Conservation (phyloP, 2,797 vertebrate genomes). For the Amblyopsis hoosieri region DNA sequence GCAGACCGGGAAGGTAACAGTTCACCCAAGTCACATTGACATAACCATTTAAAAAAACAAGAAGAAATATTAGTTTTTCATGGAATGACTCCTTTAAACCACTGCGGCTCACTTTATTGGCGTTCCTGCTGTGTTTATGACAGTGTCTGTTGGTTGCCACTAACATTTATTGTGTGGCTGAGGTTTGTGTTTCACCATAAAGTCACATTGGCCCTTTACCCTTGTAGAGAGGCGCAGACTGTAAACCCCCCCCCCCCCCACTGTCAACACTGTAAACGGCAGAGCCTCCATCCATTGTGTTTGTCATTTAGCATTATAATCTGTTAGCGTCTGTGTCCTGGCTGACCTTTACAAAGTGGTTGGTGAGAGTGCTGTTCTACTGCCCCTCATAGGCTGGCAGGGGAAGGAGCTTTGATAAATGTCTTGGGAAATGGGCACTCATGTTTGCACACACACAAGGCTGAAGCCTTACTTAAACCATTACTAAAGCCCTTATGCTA, state of each 20-base stretch:
- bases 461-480: background rate
- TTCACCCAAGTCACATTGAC: too few species aligned
- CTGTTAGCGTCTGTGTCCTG: constrained; percentile 44
- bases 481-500: background rate
- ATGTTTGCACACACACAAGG: constrained; percentile 12
- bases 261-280: constrained; percentile 33
- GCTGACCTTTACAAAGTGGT: constrained; percentile 56
- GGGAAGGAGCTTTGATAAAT: background rate
- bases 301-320: constrained; percentile 52
- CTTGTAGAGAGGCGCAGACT: constrained; percentile 1
- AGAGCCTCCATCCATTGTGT: constrained; percentile 23
- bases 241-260: background rate
- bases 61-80: too few species aligned
- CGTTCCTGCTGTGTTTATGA: constrained; percentile 32
- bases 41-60: too few species aligned
- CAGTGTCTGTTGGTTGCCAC: constrained; percentile 20
- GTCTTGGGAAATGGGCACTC: constrained; percentile 12
- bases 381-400: constrained; percentile 36
- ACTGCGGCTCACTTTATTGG: background rate
- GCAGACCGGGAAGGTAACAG: too few species aligned
- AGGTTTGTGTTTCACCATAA: constrained; percentile 43
- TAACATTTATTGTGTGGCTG: constrained; percentile 46
- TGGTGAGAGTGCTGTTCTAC: constrained; percentile 32
- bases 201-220: constrained; percentile 31
- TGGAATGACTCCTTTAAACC: background rate